Evolutionary conservation across 2,113 vertebrate species (phyloP), one percentile per base, ranked within the genome.

Genomic region (Oostethus manadensis): DNA sequence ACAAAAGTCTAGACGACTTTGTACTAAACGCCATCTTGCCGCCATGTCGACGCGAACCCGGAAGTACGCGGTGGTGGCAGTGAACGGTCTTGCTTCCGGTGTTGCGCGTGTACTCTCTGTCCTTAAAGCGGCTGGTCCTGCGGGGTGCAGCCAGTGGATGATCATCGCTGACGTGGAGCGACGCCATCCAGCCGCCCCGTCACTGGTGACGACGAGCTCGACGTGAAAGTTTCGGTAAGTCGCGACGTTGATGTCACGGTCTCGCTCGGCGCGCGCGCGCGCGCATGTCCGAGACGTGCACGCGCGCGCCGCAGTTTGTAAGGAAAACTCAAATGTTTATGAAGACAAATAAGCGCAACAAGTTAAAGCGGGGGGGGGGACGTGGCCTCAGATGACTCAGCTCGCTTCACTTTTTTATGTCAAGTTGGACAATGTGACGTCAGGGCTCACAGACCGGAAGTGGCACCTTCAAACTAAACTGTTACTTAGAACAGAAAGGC

Each of bases 151-250:
- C 13, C 38, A 42, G 38, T 16, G 49, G 11, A 15, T 29, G 15
- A 26, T 51, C 51, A 9, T 17, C 51, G 26, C 51, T 54, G 51
- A 54, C 51, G 51, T 54, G 51, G 17, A 18, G 29, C 51, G 51
- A 54, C 51, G 51, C 26, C 26, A 54, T 29, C 51, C 16, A 8
- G 26, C 33, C 51, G 14, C 51, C 17, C 29, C 51, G 51, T 54
- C 51, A 54, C 51, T 26, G 33, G 51, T 54, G 51, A 54, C 50
- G 50, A 51, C 29, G 51, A 54, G 29, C 51, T 35, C 16, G 29
- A 33, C 51, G 51, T 54, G 26, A 54, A 54, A 54, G 17, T 54
- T 54, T 11, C 26, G 51, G 51, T 54, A 54, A 54, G 51, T 54
- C 29, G 3, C 29, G 18, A 38, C 17, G 8, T n/a, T 9, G 33